Conservation (phyloP, 2,113 vertebrate genomes). For the Phylloscopus trochiloides region DNA sequence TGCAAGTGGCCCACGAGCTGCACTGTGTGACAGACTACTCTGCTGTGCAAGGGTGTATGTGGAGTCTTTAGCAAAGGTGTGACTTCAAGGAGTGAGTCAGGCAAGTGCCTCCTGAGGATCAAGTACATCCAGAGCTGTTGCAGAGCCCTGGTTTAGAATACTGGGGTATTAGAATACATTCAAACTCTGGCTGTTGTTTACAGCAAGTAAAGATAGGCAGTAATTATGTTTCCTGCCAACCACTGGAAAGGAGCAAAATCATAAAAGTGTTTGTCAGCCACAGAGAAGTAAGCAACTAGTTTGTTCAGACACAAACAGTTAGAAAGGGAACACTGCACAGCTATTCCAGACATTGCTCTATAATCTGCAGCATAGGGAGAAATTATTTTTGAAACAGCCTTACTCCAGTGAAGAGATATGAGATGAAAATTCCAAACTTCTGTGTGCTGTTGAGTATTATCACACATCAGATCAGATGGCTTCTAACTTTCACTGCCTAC, state of each 20-base stretch:
- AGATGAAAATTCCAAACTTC: background rate
- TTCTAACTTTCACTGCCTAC: conserved; percentile 13
- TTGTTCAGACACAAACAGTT: background rate
- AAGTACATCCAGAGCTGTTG: background rate
- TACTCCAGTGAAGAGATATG: background rate
- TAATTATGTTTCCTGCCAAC: background rate
- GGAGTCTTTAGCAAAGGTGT: background rate
- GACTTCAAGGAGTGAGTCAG: background rate
- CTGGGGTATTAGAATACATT: background rate
- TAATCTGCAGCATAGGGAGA: background rate
- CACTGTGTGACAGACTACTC: background rate
- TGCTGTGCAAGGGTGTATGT: background rate
- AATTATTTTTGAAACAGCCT: background rate
- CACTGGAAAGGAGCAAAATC: background rate
- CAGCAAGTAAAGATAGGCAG: background rate
- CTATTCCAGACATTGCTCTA: background rate
- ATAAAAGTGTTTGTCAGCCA: background rate
- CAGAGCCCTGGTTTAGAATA: background rate
- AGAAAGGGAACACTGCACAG: background rate
- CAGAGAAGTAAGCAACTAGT: background rate
- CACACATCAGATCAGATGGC: background rate
- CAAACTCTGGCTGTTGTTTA: background rate
- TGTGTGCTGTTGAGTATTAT: background rate
- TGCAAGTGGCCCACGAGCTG: background rate
- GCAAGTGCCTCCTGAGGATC: background rate